phyloP scores from a whole-genome alignment of 2,888 invertebrate species.

The Tenthredo livida region DNA sequence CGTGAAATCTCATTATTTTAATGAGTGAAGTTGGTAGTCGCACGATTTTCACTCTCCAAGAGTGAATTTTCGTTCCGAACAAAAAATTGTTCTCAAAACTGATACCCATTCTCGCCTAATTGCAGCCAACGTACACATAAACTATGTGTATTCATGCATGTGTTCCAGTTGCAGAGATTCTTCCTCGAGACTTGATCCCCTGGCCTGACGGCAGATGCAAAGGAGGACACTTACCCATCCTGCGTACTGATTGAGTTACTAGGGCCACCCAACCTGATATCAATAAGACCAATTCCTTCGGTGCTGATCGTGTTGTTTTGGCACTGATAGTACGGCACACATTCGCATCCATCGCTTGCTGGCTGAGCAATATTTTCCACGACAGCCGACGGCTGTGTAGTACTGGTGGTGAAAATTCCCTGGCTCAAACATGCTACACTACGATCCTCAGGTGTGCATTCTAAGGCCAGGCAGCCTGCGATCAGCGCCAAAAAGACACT shows the following conservation, averaged over 20 bases:
- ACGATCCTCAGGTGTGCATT: not conserved
- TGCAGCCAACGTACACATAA: not conserved
- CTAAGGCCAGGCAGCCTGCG: conserved; percentile 57
- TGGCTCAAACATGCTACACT: conserved; percentile 49
- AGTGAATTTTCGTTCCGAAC: no score
- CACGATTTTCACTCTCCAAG: no score
- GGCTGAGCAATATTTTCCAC: no score
- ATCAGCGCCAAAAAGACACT: conserved; percentile 79
- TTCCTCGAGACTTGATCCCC: not conserved
- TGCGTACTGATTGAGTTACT: not conserved
- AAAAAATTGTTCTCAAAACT: not conserved
- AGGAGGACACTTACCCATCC: conserved; percentile 37
- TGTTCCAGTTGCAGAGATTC: not conserved
- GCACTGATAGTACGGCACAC: conserved; percentile 89
- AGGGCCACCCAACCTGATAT: conserved; percentile 82
- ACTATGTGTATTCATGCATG: not conserved
- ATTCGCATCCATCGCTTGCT: conserved; percentile 80
- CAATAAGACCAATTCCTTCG: conserved; percentile 87
- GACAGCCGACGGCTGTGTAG: no score
- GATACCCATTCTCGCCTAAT: not conserved
- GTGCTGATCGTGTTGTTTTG: conserved; percentile 83
- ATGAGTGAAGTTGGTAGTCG: no score
- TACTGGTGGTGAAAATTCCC: not conserved
- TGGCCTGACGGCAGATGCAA: not conserved
- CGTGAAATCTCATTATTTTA: no score